phyloP scores from a whole-genome alignment of 2,797 vertebrate genomes.

The Leptodactylus fallax region DNA sequence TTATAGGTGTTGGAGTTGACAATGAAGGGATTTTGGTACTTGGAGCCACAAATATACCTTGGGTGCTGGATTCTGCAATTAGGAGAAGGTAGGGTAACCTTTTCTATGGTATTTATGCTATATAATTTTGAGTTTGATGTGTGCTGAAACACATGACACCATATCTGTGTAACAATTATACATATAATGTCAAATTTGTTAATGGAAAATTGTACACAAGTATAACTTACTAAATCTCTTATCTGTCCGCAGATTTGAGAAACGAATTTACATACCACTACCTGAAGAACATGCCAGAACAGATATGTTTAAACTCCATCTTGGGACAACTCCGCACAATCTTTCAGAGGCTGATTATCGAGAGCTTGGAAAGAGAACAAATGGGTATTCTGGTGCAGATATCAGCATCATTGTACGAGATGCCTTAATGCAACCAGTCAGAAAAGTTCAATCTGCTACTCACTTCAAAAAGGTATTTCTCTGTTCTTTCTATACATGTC shows the following conservation, averaged over 20 bases:
- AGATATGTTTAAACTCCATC: slow-evolving; percentile 94
- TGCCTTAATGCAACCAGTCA: slow-evolving; percentile 96
- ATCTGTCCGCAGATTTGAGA: slow-evolving; percentile 88
- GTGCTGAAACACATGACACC: too few species aligned
- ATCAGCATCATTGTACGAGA: slow-evolving; percentile 95
- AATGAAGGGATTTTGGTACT: slow-evolving; percentile 97
- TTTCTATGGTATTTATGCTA: neutral
- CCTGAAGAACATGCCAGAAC: slow-evolving; percentile 92
- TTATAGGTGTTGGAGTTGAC: slow-evolving; percentile 90
- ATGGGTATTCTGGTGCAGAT: slow-evolving; percentile 95
- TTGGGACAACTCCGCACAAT: slow-evolving; percentile 86
- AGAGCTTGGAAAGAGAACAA: slow-evolving; percentile 87
- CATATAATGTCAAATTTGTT: too few species aligned
- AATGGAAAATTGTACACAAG: too few species aligned
- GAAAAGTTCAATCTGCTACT: slow-evolving; percentile 96
- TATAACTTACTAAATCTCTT: neutral
- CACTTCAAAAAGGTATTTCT: slow-evolving; percentile 91
- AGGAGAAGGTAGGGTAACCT: slow-evolving; percentile 86
- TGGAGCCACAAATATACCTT: slow-evolving; percentile 98
- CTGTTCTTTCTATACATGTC: slow-evolving; percentile 2
- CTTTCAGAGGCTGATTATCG: slow-evolving; percentile 85
- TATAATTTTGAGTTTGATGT: neutral
- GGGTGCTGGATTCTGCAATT: slow-evolving; percentile 98
- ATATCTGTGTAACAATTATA: too few species aligned
- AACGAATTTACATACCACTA: slow-evolving; percentile 97